Evolutionary conservation across 2,888 invertebrate genomes (phyloP).

Genomic region (Acrobeloides nanus): DNA sequence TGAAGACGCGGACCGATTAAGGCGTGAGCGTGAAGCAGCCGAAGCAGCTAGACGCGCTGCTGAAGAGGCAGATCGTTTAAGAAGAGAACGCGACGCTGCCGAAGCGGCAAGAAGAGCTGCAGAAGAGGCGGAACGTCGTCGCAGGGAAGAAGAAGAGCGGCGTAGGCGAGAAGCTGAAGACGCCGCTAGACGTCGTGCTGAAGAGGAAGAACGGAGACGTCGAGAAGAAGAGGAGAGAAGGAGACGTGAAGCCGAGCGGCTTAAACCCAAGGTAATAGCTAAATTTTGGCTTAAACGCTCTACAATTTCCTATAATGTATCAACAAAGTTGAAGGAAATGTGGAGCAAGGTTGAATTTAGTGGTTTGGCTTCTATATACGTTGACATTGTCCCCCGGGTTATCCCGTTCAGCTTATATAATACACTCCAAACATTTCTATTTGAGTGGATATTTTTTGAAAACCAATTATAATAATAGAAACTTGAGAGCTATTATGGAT

Average conservation of each 20-base stretch:
- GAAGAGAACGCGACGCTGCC: slow-evolving; percentile 37
- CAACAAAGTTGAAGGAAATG: too few species aligned
- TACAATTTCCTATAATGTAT: neutral
- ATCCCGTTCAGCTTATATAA: too few species aligned
- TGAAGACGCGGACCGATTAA: slow-evolving; percentile 51
- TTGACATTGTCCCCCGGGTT: too few species aligned
- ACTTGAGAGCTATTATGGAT: too few species aligned
- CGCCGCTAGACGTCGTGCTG: slow-evolving; percentile 21
- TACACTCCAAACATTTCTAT: too few species aligned
- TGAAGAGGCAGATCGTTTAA: slow-evolving; percentile 43
- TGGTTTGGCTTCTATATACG: neutral
- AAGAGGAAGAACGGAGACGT: slow-evolving; percentile 35
- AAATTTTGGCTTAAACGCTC: too few species aligned
- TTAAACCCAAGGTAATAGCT: slow-evolving; percentile 8
- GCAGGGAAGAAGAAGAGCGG: slow-evolving; percentile 28
- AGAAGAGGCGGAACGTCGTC: slow-evolving; percentile 47
- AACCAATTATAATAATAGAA: too few species aligned
- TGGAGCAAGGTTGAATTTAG: slow-evolving; percentile 12
- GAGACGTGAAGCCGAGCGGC: slow-evolving; percentile 24
- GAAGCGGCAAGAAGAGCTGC: slow-evolving; percentile 38
- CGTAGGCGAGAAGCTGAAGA: slow-evolving; percentile 26
- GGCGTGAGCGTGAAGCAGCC: slow-evolving; percentile 51
- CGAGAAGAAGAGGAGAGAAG: slow-evolving; percentile 29
- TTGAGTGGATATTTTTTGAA: too few species aligned
- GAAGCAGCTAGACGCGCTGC: slow-evolving; percentile 40